Base-by-base conservation (phyloP, 1,140 invertebrate species). In the Lithobius niger region DNA sequence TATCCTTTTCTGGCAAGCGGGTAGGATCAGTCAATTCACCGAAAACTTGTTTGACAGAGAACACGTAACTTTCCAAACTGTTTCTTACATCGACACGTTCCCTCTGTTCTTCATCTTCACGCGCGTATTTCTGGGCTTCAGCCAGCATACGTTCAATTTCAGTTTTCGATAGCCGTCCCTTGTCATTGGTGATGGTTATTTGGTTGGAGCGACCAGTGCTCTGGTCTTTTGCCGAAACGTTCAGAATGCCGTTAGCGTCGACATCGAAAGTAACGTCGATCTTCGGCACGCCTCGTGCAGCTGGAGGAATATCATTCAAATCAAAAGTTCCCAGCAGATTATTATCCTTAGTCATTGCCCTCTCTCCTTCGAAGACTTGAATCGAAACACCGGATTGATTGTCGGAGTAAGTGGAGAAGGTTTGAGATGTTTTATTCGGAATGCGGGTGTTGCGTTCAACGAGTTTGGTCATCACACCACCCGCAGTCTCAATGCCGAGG, bases 171-270 rank as follows among this genome's bases (percentile, higher is more conserved):
- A 97, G 78, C 64, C 94, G 84, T 59, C 94, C 92, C 72, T 97
- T 97, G 74, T 97, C 94, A 67, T 98, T 97, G 64, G 90, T 97
- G 64, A 97, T 97, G 27, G 90, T 96, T 69, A 97, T 97, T 72
- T 96, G 96, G 73, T 96, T 97, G 66, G 92, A 87, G 71, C 94
- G 94, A 65, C 93, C 93, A 58, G 94, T 96, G 2, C 71, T 75
- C 64, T 77, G 78, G 60, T 79, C 77, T 18, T 64, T 62, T 36
- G 77, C 77, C 50, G 70, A 65, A 4, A 71, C 72, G 52, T 71
- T 71, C 6, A 71, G 45, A 59, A 71, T 71, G 53, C 85, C 84
- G 65, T 87, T 86, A 6, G 83, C 82, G 60, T 87, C 84, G 45
- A 88, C 71, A 65, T 87, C 83, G 61, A 88, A 88, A 1, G 82